Evolutionary conservation across 2,888 invertebrate species (phyloP).

Genomic region (Bellardia bayeri): DNA sequence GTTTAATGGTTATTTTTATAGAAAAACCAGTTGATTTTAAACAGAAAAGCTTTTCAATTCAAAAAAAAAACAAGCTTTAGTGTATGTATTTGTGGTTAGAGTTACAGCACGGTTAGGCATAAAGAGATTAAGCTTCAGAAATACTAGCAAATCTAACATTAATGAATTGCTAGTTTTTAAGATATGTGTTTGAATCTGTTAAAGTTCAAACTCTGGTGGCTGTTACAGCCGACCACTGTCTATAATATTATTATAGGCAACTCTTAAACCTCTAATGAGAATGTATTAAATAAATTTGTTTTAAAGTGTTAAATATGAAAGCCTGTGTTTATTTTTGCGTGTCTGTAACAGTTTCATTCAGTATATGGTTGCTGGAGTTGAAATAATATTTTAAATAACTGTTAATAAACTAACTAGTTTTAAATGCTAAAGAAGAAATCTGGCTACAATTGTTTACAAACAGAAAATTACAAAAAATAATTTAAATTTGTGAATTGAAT

Average conservation of each 20-base stretch:
- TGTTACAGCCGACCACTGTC: no score
- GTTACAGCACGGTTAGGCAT: no score
- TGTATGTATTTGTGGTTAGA: no score
- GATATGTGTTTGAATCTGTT: no score
- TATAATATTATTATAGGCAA: neutral
- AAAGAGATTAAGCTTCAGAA: no score
- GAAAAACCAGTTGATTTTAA: constrained; percentile 39
- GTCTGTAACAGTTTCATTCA: neutral
- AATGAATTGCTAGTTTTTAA: no score
- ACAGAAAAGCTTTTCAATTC: constrained; percentile 1
- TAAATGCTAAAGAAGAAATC: neutral
- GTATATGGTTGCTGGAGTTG: constrained; percentile 16
- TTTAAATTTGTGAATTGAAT: neutral
- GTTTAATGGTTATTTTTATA: constrained; percentile 13
- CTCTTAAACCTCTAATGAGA: constrained; percentile 57
- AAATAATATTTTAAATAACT: constrained; percentile 45
- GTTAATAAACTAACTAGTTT: constrained; percentile 29
- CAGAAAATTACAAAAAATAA: neutral
- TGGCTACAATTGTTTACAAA: neutral
- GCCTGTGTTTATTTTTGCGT: neutral
- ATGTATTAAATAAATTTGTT: constrained; percentile 64
- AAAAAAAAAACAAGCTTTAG: no score
- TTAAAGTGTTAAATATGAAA: constrained; percentile 52
- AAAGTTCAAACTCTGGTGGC: no score
- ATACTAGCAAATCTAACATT: no score